phyloP scores from a whole-genome alignment of 2,113 vertebrate genomes.

The Callionymus lyra region DNA sequence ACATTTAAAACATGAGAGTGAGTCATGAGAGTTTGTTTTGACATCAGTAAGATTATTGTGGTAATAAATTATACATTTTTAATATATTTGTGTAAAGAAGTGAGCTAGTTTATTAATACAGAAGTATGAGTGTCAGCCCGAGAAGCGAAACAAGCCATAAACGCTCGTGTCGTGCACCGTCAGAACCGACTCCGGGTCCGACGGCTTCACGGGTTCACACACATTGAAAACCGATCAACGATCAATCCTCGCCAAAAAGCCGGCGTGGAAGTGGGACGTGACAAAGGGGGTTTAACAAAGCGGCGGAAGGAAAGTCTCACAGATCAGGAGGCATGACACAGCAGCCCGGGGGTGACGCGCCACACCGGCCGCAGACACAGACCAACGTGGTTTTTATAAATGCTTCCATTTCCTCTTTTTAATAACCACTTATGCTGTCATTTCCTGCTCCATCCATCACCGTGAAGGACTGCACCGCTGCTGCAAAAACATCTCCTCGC shows the following conservation, averaged over 20 bases:
- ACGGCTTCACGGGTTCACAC: too few species aligned
- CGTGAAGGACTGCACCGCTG: constrained; percentile 30
- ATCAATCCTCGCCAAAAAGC: constrained; percentile 27
- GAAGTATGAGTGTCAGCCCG: too few species aligned
- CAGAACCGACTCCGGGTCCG: too few species aligned
- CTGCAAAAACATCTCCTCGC: constrained; percentile 29
- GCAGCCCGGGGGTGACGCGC: constrained; percentile 28
- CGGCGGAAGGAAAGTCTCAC: constrained; percentile 13
- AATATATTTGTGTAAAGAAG: too few species aligned
- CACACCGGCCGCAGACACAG: constrained; percentile 23
- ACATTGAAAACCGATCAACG: neutral
- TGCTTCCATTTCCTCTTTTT: constrained; percentile 58
- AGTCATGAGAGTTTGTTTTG: too few species aligned
- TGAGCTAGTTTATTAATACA: too few species aligned
- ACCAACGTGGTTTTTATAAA: constrained; percentile 44
- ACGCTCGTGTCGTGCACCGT: too few species aligned
- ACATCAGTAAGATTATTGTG: too few species aligned
- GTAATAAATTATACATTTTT: too few species aligned
- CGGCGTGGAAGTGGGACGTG: constrained; percentile 19
- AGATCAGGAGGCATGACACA: constrained; percentile 39
- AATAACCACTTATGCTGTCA: constrained; percentile 64
- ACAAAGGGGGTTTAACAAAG: constrained; percentile 17
- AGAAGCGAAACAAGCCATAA: too few species aligned
- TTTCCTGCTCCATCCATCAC: constrained; percentile 59
- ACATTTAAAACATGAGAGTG: too few species aligned